Evolutionary conservation across 2,797 vertebrate species (phyloP), one percentile per base, ranked within the genome.

Genomic region (Rhinichthys osculus): DNA sequence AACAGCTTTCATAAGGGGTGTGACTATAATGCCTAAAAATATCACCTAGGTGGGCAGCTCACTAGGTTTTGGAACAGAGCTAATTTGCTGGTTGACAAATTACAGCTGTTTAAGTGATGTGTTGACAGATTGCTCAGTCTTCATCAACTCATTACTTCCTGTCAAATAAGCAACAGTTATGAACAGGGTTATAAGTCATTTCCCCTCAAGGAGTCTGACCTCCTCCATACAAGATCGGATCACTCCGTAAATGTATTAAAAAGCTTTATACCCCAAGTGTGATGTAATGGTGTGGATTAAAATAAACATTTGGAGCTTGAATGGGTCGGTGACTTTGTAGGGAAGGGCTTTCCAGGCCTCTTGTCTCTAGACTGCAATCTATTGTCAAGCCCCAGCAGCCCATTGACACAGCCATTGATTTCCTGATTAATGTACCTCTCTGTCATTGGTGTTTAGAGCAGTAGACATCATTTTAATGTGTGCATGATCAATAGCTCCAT

Each of bases 401-500:
- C 93, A 96, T 96, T 93, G 96, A 95, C 94, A 94, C 89, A 78
- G 13, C 10, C 84, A 97, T 97, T 91, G 96, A 98, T 97, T 96
- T 94, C 87, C 95, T 97, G 96, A 98, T 97, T 97, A 97, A 98
- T 97, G 96, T 91, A 96, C 94, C 95, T 96, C 92, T 95, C 90
- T 81, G 92, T 93, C 93, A 96, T 96, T 95, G 95, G 90, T 92
- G 23, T 96, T 96, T 95, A 93, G 95, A 92, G 88, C 93, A 93
- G 94, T 93, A 94, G 92, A 96, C 95, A 96, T 96, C 90, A 97
- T 97, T 97, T 97, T 96, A 97, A 97, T 96, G 95, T 95, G 95
- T 94, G 91, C 93, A 79, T 95, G 95, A 97, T 97, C 97, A 95
- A 98, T 98, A 96, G 91, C 93, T 95, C 94, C 94, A 96, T 97